Percentiles rank a stretch among this genome's conserved stretches.
phyloP scores from a whole-genome alignment of 1,140 invertebrate species.

The Cotesia chilonis region DNA sequence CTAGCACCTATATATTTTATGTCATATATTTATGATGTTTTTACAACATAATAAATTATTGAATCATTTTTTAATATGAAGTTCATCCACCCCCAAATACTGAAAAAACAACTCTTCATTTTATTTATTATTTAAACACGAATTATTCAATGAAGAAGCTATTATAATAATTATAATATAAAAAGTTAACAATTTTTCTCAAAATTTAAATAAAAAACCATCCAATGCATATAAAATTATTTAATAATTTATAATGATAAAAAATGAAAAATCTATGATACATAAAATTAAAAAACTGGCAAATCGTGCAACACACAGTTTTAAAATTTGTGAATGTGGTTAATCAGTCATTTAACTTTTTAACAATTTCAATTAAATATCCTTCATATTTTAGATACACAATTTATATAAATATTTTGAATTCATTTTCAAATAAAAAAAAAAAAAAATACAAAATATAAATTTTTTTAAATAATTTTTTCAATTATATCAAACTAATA shows the following conservation, averaged over 20 bases:
- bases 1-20: constrained; percentile 19
- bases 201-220: no score
- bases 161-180: no score
- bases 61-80: constrained; percentile 33
- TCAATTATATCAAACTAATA: not conserved
- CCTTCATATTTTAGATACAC: not conserved
- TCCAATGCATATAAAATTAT: not conserved
- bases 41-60: constrained; percentile 23
- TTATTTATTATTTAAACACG: no score
- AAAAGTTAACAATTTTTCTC: no score
- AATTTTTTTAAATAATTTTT: no score
- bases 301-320: constrained; percentile 2
- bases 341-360: no score
- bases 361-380: constrained; percentile 6
- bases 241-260: not conserved
- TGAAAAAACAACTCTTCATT: not conserved
- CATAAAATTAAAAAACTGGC: constrained; percentile 30
- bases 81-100: not conserved
- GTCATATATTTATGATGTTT: constrained; percentile 26
- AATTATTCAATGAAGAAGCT: no score
- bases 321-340: no score
- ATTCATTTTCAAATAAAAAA: no score
- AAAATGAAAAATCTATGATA: not conserved
- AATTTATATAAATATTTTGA: no score
- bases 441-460: no score